Percentiles rank a stretch among this genome's conserved stretches.
phyloP scores from a whole-genome alignment of 2,888 invertebrate species.

The Pheosia tremula region DNA sequence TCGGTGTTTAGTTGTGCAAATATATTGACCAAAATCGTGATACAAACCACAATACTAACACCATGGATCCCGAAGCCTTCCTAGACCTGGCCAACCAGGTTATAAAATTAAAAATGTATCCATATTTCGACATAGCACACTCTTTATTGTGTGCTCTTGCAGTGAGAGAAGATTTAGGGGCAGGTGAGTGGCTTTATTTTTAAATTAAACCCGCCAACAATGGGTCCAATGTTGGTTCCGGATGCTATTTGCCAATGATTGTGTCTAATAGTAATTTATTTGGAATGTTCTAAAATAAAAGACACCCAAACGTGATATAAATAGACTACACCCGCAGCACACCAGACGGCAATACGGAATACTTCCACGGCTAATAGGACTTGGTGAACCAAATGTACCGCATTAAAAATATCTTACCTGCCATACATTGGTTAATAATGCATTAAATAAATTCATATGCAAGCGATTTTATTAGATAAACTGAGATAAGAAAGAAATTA shows the following conservation, averaged over 20 bases:
- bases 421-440: background rate
- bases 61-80: slow-evolving; percentile 98
- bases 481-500: background rate
- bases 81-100: slow-evolving; percentile 99
- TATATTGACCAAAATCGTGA: background rate
- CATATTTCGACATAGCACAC: slow-evolving; percentile 99
- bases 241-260: slow-evolving; percentile 44
- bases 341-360: slow-evolving; percentile 38
- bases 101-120: slow-evolving; percentile 99
- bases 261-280: slow-evolving; percentile 41
- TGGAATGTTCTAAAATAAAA: slow-evolving; percentile 71
- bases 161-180: slow-evolving; percentile 97
- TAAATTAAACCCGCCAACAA: slow-evolving; percentile 53
- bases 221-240: slow-evolving; percentile 44
- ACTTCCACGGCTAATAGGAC: slow-evolving; percentile 23
- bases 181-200: slow-evolving; percentile 86
- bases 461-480: background rate
- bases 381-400: slow-evolving; percentile 13
- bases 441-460: background rate
- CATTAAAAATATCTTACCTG: too few relatives aligned
- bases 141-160: slow-evolving; percentile 97
- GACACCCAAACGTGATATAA: slow-evolving; percentile 69
- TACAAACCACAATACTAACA: slow-evolving; percentile 33
- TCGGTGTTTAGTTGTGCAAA: slow-evolving; percentile 80
- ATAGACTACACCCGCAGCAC: slow-evolving; percentile 69